Percentiles rank a stretch among this genome's conserved stretches.
These are phyloP conservation scores for Lasioglossum marginatum DNA, from an alignment of 2,888 invertebrate genomes.

Conservation along the genomic window DNA sequence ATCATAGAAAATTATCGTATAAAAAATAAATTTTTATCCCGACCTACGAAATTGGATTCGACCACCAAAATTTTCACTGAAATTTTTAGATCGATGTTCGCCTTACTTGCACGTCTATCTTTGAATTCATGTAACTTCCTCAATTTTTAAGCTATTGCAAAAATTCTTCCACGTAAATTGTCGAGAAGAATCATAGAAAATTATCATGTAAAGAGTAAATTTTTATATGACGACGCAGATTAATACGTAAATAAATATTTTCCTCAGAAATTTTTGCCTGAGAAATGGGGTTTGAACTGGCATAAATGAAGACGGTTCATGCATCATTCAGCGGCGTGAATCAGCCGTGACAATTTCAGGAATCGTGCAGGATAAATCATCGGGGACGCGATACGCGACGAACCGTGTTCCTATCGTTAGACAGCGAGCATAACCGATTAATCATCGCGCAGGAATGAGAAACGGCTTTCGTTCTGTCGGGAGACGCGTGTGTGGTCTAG, in stretches of 20 bases:
- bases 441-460: slow-evolving; percentile 18
- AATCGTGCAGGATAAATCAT: slow-evolving; percentile 5
- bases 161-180: too few species aligned
- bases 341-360: slow-evolving; percentile 16
- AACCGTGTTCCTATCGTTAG: slow-evolving; percentile 6
- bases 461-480: background rate
- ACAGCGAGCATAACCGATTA: slow-evolving; percentile 14
- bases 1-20: too few species aligned
- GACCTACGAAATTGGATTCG: too few species aligned
- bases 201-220: background rate
- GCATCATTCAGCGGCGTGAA: slow-evolving; percentile 7
- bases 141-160: too few species aligned
- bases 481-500: slow-evolving; percentile 35
- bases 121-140: too few species aligned
- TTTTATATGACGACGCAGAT: background rate
- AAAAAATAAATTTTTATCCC: too few species aligned
- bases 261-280: too few species aligned
- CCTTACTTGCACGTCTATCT: too few species aligned
- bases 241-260: too few species aligned
- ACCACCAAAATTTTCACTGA: too few species aligned
- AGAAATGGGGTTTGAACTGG: background rate
- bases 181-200: background rate
- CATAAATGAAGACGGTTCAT: background rate
- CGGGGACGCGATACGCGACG: background rate
- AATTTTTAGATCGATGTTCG: too few species aligned